A percentile compares a stretch with the other conserved stretches of the same genome.
These are phyloP conservation scores for Caracal caracal DNA, from an alignment of 2,113 vertebrate genomes.

Conservation along the genomic window DNA sequence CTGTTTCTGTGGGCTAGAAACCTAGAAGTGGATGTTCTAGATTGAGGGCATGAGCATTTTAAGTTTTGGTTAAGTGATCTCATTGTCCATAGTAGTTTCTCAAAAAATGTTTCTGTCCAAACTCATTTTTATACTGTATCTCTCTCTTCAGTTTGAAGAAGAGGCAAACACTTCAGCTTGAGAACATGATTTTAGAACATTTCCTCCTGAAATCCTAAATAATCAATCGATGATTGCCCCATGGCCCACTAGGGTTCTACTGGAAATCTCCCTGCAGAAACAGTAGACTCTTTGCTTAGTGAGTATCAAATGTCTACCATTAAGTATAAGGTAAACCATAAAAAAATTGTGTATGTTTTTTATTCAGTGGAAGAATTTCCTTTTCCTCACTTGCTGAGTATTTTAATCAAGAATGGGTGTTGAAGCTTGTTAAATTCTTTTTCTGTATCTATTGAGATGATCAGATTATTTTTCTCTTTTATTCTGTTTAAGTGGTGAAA, in stretches of 20 bases:
- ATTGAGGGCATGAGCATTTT: neutral
- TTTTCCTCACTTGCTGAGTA: neutral
- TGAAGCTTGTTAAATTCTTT: neutral
- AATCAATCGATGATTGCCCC: neutral
- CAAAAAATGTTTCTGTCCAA: neutral
- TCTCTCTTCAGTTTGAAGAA: neutral
- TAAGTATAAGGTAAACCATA: neutral
- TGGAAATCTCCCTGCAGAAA: neutral
- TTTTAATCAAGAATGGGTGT: neutral
- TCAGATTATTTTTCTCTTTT: constrained; percentile 6
- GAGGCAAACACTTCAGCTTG: neutral
- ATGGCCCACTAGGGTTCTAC: neutral
- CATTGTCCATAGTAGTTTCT: neutral
- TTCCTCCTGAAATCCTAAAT: neutral
- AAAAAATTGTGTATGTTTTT: neutral
- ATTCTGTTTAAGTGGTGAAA: constrained; percentile 1
- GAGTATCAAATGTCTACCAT: neutral
- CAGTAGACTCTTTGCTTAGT: neutral
- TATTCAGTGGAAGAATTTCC: neutral
- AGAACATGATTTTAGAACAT: neutral
- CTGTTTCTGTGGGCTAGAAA: neutral
- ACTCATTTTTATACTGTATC: neutral
- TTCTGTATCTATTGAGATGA: neutral
- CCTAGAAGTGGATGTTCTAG: neutral
- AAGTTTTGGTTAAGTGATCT: neutral